Percentiles rank a stretch among this genome's conserved stretches.
phyloP scores from a whole-genome alignment of 2,888 invertebrate genomes.

The Stenodema calcarata region DNA sequence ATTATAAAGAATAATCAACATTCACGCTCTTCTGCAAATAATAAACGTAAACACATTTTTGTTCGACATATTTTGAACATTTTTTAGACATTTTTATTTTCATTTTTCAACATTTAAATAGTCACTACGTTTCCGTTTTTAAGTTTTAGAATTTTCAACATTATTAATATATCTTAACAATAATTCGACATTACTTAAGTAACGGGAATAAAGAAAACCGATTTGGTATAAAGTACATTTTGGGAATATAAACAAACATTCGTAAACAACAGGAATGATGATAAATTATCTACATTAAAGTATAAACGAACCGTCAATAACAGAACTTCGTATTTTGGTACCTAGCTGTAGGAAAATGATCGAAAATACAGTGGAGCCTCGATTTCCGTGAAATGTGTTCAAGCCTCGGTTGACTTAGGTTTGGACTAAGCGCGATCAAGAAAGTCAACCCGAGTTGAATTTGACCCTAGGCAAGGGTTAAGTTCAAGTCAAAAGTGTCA shows the following conservation, averaged over 20 bases:
- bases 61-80: constrained; percentile 37
- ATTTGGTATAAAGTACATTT: not conserved
- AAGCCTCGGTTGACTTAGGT: no score
- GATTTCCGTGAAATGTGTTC: not conserved
- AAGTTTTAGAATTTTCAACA: constrained; percentile 44
- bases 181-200: constrained; percentile 28
- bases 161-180: constrained; percentile 35
- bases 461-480: no score
- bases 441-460: no score
- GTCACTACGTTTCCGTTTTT: constrained; percentile 24
- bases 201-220: not conserved
- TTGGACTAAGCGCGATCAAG: no score
- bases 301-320: not conserved
- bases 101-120: constrained; percentile 36
- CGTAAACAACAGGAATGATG: not conserved
- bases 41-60: not conserved
- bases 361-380: not conserved
- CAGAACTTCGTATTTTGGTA: not conserved
- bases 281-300: not conserved
- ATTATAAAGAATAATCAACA: not conserved
- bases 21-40: not conserved
- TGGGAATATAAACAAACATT: not conserved
- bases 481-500: no score
- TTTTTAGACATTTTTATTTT: constrained; percentile 15
- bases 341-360: not conserved